Evolutionary conservation across 2,113 vertebrate species (phyloP).

Genomic region (Prunella himalayana): DNA sequence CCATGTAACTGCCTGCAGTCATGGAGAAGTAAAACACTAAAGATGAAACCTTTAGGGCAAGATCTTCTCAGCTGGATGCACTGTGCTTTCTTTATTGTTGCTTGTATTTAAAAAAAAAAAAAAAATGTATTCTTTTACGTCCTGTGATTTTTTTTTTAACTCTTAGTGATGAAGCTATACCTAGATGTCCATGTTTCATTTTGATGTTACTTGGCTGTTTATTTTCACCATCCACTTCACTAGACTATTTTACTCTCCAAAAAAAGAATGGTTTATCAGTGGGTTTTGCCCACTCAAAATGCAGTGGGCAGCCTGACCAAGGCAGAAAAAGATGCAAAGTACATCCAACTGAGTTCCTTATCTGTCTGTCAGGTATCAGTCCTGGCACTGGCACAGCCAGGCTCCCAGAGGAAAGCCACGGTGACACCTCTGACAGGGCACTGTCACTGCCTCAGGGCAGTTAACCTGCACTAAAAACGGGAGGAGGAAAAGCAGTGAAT

Average conservation of each 20-base stretch:
- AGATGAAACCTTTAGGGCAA: background rate
- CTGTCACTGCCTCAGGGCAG: background rate
- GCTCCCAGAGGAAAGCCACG: background rate
- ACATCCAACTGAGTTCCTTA: background rate
- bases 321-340: background rate
- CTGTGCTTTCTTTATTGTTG: background rate
- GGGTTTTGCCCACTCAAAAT: background rate
- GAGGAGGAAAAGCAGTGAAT: background rate
- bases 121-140: background rate
- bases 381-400: background rate
- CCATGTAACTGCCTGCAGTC: background rate
- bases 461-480: background rate
- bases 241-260: background rate
- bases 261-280: rapidly evolving
- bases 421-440: slow-evolving; percentile 1
- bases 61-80: background rate
- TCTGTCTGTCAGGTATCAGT: background rate
- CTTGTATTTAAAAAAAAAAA: background rate
- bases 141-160: background rate
- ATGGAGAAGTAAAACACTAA: background rate
- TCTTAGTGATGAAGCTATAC: background rate
- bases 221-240: background rate
- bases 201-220: background rate
- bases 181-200: background rate
- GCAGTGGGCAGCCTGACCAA: background rate